Evolutionary conservation across 2,797 vertebrate genomes (phyloP).

Genomic region (Pyrocephalus nanus): DNA sequence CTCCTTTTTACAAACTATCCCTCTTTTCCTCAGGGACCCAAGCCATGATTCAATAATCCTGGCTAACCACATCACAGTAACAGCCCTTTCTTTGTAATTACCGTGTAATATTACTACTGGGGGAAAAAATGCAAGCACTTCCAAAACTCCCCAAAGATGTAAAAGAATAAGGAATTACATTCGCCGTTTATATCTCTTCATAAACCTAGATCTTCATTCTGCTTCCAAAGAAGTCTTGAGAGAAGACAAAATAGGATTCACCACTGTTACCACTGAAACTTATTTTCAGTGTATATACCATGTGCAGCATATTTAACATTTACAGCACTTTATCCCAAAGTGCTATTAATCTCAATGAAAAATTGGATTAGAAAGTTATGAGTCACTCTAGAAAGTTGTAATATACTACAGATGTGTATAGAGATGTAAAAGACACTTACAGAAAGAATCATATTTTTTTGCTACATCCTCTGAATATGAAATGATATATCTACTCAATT

Average conservation of each 20-base stretch:
- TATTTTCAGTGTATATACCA: background rate
- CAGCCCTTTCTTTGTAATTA: background rate
- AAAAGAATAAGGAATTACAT: background rate
- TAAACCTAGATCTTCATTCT: background rate
- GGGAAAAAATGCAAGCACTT: background rate
- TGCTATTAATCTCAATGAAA: background rate
- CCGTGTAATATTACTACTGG: background rate
- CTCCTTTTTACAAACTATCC: background rate
- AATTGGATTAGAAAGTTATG: background rate
- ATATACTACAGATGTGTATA: background rate
- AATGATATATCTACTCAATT: background rate
- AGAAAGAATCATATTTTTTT: background rate
- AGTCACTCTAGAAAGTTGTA: background rate
- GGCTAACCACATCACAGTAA: background rate
- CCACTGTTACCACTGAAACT: background rate
- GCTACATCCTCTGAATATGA: background rate
- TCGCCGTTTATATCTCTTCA: background rate
- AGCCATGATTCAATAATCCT: background rate
- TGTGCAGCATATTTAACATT: background rate
- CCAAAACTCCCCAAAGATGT: background rate
- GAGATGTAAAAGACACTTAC: background rate
- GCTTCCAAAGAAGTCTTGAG: background rate
- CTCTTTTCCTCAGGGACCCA: background rate
- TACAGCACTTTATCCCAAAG: background rate
- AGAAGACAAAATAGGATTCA: background rate